A percentile compares a stretch with the other conserved stretches of the same genome.
Conservation (phyloP, 1,140 invertebrate species). For the Zaprionus davidi region DNA sequence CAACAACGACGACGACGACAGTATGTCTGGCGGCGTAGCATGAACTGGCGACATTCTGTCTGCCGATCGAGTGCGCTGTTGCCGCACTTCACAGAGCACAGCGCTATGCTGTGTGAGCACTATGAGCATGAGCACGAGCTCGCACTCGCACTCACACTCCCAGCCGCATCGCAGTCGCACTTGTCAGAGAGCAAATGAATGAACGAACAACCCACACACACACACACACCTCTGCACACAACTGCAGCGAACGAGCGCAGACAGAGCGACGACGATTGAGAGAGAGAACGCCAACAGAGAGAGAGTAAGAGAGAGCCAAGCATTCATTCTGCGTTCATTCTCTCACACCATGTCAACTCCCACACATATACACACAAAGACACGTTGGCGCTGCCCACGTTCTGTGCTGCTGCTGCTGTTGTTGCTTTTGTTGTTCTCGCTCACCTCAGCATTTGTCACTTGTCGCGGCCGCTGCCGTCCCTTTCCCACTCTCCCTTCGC, state of each 20-base stretch:
- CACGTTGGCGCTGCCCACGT: slow-evolving; percentile 52
- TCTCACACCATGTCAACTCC: slow-evolving; percentile 34
- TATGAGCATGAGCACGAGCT: slow-evolving; percentile 42
- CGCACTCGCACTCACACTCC: slow-evolving; percentile 8
- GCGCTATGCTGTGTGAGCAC: slow-evolving; percentile 63
- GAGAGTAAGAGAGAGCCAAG: not conserved
- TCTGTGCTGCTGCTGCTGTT: slow-evolving; percentile 28
- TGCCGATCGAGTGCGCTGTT: slow-evolving; percentile 89
- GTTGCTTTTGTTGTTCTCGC: slow-evolving; percentile 41
- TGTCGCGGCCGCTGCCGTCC: slow-evolving; percentile 10
- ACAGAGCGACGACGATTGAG: slow-evolving; percentile 64
- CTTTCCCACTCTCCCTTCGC: slow-evolving; percentile 2
- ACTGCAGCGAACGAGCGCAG: slow-evolving; percentile 45
- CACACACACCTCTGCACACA: slow-evolving; percentile 46
- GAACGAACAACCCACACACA: slow-evolving; percentile 76
- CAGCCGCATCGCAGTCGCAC: slow-evolving; percentile 29
- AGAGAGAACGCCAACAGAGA: slow-evolving; percentile 13
- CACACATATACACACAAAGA: slow-evolving; percentile 31
- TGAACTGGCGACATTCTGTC: slow-evolving; percentile 93
- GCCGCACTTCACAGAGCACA: slow-evolving; percentile 86
- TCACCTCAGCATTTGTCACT: slow-evolving; percentile 44
- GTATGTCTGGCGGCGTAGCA: slow-evolving; percentile 88
- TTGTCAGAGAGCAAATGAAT: slow-evolving; percentile 44
- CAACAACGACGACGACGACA: slow-evolving; percentile 85
- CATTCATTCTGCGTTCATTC: slow-evolving; percentile 54